Percentiles rank a stretch among this genome's conserved stretches.
Evolutionary conservation across 92 coral and sea anemone species (phyloP).

Genomic region (Zoanthus gigantus): DNA sequence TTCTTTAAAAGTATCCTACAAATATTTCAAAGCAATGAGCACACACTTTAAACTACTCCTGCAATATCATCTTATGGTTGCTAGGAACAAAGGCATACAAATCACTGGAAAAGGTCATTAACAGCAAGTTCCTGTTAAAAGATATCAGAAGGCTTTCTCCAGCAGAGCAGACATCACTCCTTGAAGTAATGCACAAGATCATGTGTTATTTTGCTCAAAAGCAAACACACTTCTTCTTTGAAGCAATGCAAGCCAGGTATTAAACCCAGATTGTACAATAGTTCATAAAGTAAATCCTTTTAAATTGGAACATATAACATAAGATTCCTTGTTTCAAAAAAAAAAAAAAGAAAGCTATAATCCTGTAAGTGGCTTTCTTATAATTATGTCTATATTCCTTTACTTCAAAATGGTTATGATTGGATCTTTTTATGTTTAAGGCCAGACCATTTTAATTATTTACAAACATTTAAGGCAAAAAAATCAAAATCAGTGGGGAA

Average conservation of each 20-base stretch:
- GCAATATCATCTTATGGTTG: not conserved
- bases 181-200: conserved; percentile 22
- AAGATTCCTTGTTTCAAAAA: not conserved
- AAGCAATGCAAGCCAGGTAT: conserved; percentile 38
- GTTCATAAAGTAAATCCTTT: not conserved
- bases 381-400: not conserved
- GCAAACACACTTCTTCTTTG: conserved; percentile 23
- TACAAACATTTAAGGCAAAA: not conserved
- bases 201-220: conserved; percentile 36
- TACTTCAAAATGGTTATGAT: not conserved
- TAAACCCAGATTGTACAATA: not conserved
- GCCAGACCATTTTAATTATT: not conserved
- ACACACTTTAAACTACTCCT: not conserved
- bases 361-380: not conserved
- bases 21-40: not conserved
- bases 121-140: conserved; percentile 5
- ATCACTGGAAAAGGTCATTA: conserved; percentile 4
- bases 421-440: not conserved
- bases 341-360: not conserved
- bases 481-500: not conserved
- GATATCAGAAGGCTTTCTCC: conserved; percentile 24
- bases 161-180: conserved; percentile 28
- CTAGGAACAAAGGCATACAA: conserved; percentile 11
- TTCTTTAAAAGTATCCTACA: not conserved
- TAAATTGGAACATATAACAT: not conserved